Evolutionary conservation across 2,888 invertebrate genomes (phyloP), one percentile per base, ranked within the genome.

Genomic region (Emmelina monodactyla): DNA sequence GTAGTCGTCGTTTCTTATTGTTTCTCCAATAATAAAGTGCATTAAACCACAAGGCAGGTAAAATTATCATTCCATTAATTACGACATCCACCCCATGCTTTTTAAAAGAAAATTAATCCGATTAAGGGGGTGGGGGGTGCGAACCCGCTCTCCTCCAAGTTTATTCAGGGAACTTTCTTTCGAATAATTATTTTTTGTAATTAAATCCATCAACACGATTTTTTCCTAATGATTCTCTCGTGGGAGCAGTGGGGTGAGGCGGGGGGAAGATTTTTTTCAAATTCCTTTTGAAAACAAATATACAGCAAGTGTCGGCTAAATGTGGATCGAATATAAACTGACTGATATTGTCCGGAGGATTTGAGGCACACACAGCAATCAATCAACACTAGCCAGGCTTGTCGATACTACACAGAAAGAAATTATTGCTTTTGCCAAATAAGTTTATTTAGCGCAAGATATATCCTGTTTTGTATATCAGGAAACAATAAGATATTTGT

Each of bases 171-270:
- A 76, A 76, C 67, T 76, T 76, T 76, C 76, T 78, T 73, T 69
- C 57, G 70, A 75, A 76, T 79, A 78, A 79, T 79, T 78, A 79
- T 79, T 78, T 78, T 78, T 79, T 76, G 76, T 78, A 79, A 79
- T 79, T 79, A 79, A 79, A 79, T 79, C 79, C 79, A 78, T 79
- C 78, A 79, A 79, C 78, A 78, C 78, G 78, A 79, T 78, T 79
- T 79, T 78, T 78, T 79, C 73, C 67, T 79, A 79, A 78, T 78
- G 78, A 78, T 76, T 72, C 70, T 68, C 78, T 72, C 73, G 54
- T 43, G 75, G 71, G 75, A 69, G 58, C 40, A 37, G 50, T 49
- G 54, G 40, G 58, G 54, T 46, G 53, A 51, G 48, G 35, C 22
- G 29, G 44, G 51, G 47, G 55, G 55, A 57, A 46, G 44, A 44